phyloP scores from a whole-genome alignment of 2,797 vertebrate species.

The Benthosema pterotum region DNA sequence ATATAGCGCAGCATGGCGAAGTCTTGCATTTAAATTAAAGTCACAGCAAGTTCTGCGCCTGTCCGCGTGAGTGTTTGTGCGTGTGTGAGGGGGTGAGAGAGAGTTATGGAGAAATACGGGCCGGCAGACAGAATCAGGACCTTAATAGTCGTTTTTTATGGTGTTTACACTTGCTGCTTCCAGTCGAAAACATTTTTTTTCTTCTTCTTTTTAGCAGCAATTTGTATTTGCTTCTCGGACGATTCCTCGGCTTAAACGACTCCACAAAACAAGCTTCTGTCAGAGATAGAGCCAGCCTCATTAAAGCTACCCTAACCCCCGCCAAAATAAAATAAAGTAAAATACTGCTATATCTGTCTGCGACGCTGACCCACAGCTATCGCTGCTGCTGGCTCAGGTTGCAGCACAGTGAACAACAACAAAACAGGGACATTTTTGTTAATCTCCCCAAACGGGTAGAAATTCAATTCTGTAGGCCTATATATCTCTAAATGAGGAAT shows the following conservation, averaged over 20 bases:
- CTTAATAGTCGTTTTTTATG: constrained; percentile 40
- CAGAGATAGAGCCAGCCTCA: constrained; percentile 43
- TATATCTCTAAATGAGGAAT: constrained; percentile 31
- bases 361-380: constrained; percentile 46
- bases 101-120: constrained; percentile 20
- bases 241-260: constrained; percentile 24
- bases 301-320: no score
- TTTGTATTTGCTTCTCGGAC: constrained; percentile 19
- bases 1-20: no score
- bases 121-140: constrained; percentile 25
- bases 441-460: background rate
- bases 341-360: constrained; percentile 25
- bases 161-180: constrained; percentile 33
- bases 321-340: constrained; percentile 14
- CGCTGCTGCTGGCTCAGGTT: constrained; percentile 42
- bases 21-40: no score
- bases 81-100: constrained; percentile 16
- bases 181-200: constrained; percentile 39
- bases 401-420: background rate
- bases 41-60: constrained; percentile 1
- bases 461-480: constrained; percentile 20
- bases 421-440: background rate
- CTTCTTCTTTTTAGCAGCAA: background rate
- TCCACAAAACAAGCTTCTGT: constrained; percentile 30
- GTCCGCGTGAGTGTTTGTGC: background rate